phyloP scores from a whole-genome alignment of 2,797 vertebrate species.

The Macropodus opercularis region DNA sequence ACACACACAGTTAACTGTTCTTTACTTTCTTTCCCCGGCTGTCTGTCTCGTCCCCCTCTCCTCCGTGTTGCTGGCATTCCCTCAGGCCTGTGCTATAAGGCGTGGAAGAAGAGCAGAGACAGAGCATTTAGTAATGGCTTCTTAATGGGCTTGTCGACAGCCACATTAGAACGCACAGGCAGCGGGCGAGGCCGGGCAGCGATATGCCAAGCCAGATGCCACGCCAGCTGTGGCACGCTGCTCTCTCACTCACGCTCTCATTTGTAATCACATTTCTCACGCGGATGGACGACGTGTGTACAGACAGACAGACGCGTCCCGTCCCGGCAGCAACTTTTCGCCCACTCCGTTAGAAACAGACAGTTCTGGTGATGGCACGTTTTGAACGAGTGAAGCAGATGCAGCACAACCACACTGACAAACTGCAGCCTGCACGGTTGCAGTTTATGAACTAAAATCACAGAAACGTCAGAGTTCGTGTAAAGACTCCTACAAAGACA shows the following conservation, averaged over 20 bases:
- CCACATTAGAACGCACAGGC: slow-evolving; percentile 80
- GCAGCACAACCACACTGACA: no score
- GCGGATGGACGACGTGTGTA: slow-evolving; percentile 70
- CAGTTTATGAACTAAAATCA: neutral
- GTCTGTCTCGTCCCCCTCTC: slow-evolving; percentile 31
- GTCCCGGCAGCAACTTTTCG: slow-evolving; percentile 19
- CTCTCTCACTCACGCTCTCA: slow-evolving; percentile 75
- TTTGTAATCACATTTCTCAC: slow-evolving; percentile 87
- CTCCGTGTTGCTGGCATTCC: slow-evolving; percentile 63
- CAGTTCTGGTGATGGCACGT: neutral
- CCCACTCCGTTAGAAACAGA: slow-evolving; percentile 15
- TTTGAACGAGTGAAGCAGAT: no score
- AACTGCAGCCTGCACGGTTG: no score
- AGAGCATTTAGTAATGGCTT: slow-evolving; percentile 85
- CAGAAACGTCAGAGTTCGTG: neutral
- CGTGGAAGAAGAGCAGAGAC: slow-evolving; percentile 79
- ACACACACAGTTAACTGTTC: slow-evolving; percentile 15
- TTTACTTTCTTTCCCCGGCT: no score
- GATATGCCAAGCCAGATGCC: slow-evolving; percentile 86
- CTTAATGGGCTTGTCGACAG: slow-evolving; percentile 86
- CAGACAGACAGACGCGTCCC: slow-evolving; percentile 63
- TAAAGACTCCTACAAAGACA: neutral
- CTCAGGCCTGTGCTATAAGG: slow-evolving; percentile 74
- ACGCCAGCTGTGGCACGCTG: slow-evolving; percentile 78
- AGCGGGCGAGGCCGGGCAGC: slow-evolving; percentile 73